Conservation (phyloP, 2,113 vertebrate species). For the Cairina moschata region DNA sequence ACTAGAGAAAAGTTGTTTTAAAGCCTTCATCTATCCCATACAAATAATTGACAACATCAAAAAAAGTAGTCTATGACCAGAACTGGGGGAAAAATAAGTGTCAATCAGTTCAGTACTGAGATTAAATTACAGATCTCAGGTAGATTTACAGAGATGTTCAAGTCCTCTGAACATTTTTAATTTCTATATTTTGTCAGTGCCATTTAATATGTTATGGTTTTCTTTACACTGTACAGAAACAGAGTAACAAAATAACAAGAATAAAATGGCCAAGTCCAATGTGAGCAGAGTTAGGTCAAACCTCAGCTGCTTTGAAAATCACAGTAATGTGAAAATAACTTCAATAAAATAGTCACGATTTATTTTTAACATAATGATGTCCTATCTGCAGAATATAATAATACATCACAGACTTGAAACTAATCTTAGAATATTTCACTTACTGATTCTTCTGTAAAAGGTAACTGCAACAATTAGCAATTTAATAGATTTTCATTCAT, state of each 20-base stretch:
- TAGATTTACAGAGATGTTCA: neutral
- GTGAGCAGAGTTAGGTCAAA: neutral
- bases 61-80: neutral
- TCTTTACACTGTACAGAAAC: neutral
- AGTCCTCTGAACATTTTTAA: neutral
- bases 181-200: neutral
- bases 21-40: neutral
- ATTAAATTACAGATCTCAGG: neutral
- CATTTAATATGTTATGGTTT: neutral
- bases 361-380: constrained; percentile 9
- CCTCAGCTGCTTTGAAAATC: neutral
- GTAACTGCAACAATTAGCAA: constrained; percentile 38
- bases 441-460: neutral
- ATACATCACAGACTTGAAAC: constrained; percentile 4
- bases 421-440: constrained; percentile 13
- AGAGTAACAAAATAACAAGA: neutral
- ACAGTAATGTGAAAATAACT: neutral
- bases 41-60: neutral
- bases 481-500: constrained; percentile 30
- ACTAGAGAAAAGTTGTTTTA: neutral
- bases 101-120: neutral
- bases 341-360: neutral
- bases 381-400: neutral
- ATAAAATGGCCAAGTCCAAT: neutral
- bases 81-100: neutral